Evolutionary conservation across 1,140 invertebrate genomes (phyloP).

Genomic region (Zaprionus tsacasi): DNA sequence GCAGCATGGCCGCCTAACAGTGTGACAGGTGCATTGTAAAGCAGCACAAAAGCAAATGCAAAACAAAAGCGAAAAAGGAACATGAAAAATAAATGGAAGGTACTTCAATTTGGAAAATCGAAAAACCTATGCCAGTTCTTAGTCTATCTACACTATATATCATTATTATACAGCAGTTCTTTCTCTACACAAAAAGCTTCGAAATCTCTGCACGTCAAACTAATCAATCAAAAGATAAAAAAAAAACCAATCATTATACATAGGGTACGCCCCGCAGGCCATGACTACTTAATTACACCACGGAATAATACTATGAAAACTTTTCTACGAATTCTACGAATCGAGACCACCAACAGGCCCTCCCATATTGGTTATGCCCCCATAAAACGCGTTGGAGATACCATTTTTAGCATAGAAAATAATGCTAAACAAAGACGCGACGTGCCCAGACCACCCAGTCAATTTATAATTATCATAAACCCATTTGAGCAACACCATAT

Average conservation of each 20-base stretch:
- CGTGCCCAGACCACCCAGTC: constrained; percentile 64
- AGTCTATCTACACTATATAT: neutral
- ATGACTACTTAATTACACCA: constrained; percentile 76
- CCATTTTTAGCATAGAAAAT: constrained; percentile 64
- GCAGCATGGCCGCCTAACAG: neutral
- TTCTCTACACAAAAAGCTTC: neutral
- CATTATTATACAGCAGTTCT: neutral
- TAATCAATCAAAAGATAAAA: constrained; percentile 62
- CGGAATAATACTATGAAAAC: constrained; percentile 25
- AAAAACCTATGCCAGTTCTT: neutral
- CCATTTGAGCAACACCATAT: too few species aligned
- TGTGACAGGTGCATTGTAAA: constrained; percentile 39
- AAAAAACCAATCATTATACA: constrained; percentile 32
- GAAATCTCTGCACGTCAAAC: constrained; percentile 15
- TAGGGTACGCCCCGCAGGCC: constrained; percentile 51
- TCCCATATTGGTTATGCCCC: constrained; percentile 64
- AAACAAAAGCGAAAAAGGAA: neutral
- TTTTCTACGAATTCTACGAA: constrained; percentile 27
- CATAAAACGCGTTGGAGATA: constrained; percentile 71
- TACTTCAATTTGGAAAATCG: neutral
- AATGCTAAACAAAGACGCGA: constrained; percentile 16
- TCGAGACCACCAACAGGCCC: constrained; percentile 2
- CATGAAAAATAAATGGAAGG: neutral
- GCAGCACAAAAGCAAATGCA: neutral
- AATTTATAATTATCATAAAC: constrained; percentile 22